A percentile compares a stretch with the other conserved stretches of the same genome.
These are phyloP conservation scores for Pristis pectinata DNA, from an alignment of 2,797 vertebrate species.

Conservation along the genomic window DNA sequence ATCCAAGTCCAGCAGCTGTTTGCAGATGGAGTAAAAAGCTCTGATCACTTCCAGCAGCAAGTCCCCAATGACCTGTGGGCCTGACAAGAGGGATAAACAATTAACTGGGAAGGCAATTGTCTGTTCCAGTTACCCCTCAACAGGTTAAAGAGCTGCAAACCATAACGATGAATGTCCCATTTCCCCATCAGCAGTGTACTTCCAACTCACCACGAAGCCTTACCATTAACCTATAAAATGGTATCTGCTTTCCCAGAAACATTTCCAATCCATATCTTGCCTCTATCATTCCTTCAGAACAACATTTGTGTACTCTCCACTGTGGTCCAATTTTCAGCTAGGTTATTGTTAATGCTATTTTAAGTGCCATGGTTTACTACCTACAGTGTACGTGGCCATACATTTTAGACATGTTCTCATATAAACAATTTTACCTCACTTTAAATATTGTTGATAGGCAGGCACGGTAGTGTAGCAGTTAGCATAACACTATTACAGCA, in stretches of 20 bases:
- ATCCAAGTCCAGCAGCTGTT: conserved; percentile 69
- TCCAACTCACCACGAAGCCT: neutral
- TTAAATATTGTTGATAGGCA: neutral
- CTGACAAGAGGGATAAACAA: conserved; percentile 53
- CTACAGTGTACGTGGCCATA: neutral
- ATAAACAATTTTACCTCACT: neutral
- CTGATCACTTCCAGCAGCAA: conserved; percentile 84
- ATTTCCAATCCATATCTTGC: neutral
- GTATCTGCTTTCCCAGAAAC: too few species aligned
- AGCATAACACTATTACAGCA: too few species aligned
- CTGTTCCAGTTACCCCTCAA: neutral
- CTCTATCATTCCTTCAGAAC: neutral
- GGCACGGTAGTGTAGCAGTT: too few species aligned
- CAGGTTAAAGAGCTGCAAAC: neutral
- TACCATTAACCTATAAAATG: neutral
- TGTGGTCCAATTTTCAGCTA: neutral
- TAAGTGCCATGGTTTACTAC: neutral
- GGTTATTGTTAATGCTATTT: neutral
- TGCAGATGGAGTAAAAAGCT: conserved; percentile 83
- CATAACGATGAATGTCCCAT: neutral
- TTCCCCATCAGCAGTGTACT: neutral
- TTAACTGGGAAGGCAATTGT: neutral
- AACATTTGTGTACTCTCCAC: neutral
- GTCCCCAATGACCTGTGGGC: conserved; percentile 72
- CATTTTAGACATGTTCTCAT: neutral